Base-by-base conservation (phyloP, 2,888 invertebrate genomes). In the Rhagonycha lutea region DNA sequence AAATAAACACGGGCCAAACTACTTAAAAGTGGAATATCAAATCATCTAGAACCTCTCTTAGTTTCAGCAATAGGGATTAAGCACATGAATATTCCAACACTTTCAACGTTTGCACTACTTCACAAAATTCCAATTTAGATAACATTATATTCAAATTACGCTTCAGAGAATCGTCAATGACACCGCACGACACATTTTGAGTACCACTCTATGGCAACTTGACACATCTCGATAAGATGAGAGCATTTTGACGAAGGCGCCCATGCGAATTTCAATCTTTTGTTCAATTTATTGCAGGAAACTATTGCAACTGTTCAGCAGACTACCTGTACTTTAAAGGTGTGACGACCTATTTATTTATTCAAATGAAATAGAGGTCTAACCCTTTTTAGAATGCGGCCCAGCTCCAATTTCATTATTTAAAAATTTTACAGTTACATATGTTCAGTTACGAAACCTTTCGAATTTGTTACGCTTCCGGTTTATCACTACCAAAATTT, bases 221-320 rank as follows among this genome's bases (percentile, higher is more conserved):
- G 85, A 85, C 81, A 83, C 80, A 86, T 86, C 85, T 85, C 84
- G 86, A 86, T 86, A 85, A 85, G 84, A 83, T 80, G 81, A 82
- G 81, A 79, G 76, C 76, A 80, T 74, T 80, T 78, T 77, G 75
- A 69, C 70, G 73, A 72, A 78, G 68, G 75, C 75, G 78, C 73
- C 73, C 78, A 75, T 70, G 75, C 75, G 73, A 75, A 73, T 73
- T 61, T 61, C 73, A 73, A 73, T 74, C 75, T 72, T 73, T 75
- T 73, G 71, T 78, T 73, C 73, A 69, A 74, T 77, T 68, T 70
- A 73, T 69, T 77, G 29, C 24, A 18, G 23, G 69, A 26, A 77
- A 72, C 61, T 75, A 68, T 70, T 18, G 18, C 14, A 60, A 78
- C 68, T 77, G 77, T 77, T 77, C 74, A 74, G 72, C 77, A 73